Percentiles rank a stretch among this genome's conserved stretches.
phyloP scores from a whole-genome alignment of 2,113 vertebrate species.

The Ochotona princeps region DNA sequence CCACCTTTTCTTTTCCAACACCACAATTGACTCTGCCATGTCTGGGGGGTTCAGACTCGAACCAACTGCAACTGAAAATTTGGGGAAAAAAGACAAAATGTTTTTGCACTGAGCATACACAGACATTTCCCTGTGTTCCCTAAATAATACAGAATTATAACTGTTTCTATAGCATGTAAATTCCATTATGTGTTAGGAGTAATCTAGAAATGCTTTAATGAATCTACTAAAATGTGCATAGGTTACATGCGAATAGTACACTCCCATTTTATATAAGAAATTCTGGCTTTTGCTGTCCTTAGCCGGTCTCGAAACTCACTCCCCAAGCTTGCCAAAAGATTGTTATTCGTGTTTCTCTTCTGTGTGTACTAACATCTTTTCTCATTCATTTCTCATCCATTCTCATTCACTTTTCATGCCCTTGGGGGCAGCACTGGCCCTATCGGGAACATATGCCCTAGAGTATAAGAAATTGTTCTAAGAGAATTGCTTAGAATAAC shows the following conservation, averaged over 20 bases:
- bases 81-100: not conserved
- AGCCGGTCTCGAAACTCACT: not conserved
- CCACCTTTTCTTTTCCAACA: too few species aligned
- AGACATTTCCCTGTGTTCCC: not conserved
- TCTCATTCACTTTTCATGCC: not conserved
- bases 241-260: not conserved
- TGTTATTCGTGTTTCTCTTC: not conserved
- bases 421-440: not conserved
- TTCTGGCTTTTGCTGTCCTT: not conserved
- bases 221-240: not conserved
- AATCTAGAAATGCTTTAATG: not conserved
- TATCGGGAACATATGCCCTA: not conserved
- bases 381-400: not conserved
- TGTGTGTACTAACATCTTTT: not conserved
- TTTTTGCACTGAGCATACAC: not conserved
- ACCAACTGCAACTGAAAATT: not conserved
- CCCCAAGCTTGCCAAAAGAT: too few species aligned
- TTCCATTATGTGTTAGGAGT: not conserved
- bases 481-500: not conserved
- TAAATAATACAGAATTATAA: not conserved
- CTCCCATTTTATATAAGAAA: not conserved
- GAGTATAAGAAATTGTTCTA: slow-evolving; percentile 3
- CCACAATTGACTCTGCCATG: too few species aligned
- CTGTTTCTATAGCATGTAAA: not conserved
- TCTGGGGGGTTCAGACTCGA: not conserved